phyloP scores from a whole-genome alignment of 2,113 vertebrate genomes.

The Galbula dea region DNA sequence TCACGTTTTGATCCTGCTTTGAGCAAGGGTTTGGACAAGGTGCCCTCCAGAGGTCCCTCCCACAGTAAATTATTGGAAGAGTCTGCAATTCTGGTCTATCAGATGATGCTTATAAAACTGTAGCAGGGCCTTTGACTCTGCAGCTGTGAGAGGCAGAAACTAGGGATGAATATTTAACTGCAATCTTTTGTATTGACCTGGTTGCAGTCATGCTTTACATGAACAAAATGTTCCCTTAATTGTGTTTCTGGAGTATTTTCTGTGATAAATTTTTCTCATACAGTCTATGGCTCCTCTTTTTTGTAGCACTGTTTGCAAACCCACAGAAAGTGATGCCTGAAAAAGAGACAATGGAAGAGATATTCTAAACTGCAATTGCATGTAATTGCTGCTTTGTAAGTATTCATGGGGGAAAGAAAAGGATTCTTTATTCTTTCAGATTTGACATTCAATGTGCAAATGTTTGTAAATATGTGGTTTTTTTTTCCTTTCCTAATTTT shows the following conservation, averaged over 20 bases:
- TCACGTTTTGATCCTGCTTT: no score
- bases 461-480: background rate
- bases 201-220: background rate
- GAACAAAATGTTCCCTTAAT: background rate
- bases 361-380: background rate
- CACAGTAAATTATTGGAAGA: background rate
- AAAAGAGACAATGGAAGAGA: background rate
- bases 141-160: background rate
- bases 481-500: background rate
- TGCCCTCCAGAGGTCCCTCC: background rate
- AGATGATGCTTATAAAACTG: background rate
- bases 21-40: no score
- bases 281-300: background rate
- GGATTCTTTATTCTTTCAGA: background rate
- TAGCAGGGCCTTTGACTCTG: background rate
- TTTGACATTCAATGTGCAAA: background rate
- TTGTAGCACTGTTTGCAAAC: background rate
- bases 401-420: background rate
- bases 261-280: background rate
- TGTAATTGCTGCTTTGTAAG: constrained; percentile 10
- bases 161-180: background rate
- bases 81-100: background rate
- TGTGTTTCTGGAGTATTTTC: background rate
- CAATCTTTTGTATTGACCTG: background rate
- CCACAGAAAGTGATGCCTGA: background rate